Evolutionary conservation across 2,113 vertebrate genomes (phyloP).

Genomic region (Scolopax mira): DNA sequence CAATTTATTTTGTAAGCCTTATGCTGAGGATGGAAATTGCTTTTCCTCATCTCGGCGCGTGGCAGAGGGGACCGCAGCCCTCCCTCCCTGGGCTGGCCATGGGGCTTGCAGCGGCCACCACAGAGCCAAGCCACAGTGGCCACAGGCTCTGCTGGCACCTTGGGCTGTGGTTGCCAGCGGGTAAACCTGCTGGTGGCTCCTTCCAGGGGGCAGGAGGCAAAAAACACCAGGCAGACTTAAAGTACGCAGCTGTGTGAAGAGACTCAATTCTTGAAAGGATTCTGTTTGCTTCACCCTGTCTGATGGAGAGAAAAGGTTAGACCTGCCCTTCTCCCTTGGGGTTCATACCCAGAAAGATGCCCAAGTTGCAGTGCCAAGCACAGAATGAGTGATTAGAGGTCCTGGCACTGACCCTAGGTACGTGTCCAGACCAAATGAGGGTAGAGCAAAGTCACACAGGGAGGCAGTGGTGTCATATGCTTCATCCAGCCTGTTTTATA

Average conservation of each 20-base stretch:
- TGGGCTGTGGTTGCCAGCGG: background rate
- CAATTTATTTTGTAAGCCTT: conserved; percentile 59
- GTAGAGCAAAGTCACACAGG: background rate
- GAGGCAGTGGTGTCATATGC: background rate
- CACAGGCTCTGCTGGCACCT: background rate
- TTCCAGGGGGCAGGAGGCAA: background rate
- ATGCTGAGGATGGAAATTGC: conserved; percentile 46
- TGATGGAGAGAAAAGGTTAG: background rate
- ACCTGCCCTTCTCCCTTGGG: background rate
- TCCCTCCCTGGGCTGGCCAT: background rate
- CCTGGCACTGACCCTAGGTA: background rate
- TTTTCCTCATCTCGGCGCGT: background rate
- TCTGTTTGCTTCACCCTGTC: background rate
- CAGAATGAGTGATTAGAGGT: rapidly evolving
- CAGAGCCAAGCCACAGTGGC: background rate
- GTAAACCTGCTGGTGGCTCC: background rate
- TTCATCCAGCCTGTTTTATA: background rate
- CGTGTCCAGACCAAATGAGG: background rate
- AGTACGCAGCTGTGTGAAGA: background rate
- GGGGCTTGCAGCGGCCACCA: background rate
- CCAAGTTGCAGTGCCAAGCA: background rate
- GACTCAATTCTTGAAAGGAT: background rate
- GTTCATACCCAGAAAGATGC: background rate
- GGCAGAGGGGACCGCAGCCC: rapidly evolving
- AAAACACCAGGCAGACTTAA: background rate